phyloP scores from a whole-genome alignment of 2,113 vertebrate species.

The Ochotona princeps region DNA sequence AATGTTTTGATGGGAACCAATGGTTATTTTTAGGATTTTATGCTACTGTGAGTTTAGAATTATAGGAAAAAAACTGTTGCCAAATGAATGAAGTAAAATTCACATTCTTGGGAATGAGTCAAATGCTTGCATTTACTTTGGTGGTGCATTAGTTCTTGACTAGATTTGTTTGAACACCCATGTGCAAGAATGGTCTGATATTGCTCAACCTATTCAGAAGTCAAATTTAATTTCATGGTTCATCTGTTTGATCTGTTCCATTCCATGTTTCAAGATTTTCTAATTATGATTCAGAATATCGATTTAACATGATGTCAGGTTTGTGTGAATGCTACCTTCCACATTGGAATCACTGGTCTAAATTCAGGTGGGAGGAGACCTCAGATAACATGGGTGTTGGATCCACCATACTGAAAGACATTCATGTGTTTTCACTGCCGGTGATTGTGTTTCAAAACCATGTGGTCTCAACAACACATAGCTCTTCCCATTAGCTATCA shows the following conservation, averaged over 20 bases:
- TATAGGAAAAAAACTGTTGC: not conserved
- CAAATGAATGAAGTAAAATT: conserved; percentile 31
- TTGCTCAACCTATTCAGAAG: not conserved
- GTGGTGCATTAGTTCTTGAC: not conserved
- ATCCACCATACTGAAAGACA: not conserved
- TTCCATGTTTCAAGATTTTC: conserved; percentile 23
- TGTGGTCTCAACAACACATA: not conserved
- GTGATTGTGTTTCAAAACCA: not conserved
- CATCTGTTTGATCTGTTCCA: conserved; percentile 9
- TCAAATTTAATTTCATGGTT: conserved; percentile 10
- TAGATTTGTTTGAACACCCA: not conserved
- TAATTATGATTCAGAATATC: not conserved
- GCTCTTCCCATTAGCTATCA: not conserved
- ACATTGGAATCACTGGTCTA: not conserved
- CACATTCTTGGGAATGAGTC: conserved; percentile 4
- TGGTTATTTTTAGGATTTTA: not conserved
- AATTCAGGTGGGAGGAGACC: not conserved
- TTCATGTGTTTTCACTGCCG: not conserved
- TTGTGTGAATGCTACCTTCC: not conserved
- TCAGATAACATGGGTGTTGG: not conserved
- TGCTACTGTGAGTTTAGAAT: not conserved
- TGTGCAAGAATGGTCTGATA: not conserved
- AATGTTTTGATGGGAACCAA: not conserved
- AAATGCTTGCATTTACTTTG: not conserved
- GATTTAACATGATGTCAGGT: not conserved